phyloP scores from a whole-genome alignment of 2,888 invertebrate genomes.

The Acanthacorydalis orientalis region DNA sequence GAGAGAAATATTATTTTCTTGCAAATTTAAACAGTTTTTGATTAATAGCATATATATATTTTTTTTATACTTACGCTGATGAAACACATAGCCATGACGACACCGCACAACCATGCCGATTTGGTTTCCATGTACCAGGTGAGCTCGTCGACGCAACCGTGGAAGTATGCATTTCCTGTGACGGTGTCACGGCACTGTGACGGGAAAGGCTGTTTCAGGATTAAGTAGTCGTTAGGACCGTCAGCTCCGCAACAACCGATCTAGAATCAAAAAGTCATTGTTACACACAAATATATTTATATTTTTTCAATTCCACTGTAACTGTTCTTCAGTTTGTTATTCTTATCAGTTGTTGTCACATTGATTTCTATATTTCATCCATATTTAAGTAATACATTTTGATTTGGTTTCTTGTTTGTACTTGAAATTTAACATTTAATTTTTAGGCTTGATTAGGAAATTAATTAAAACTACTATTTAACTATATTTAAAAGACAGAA shows the following conservation, averaged over 20 bases:
- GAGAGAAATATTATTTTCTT: no score
- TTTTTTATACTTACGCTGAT: constrained; percentile 46
- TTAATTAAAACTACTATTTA: no score
- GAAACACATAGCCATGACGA: constrained; percentile 59
- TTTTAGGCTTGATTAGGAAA: no score
- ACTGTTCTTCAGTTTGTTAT: no score
- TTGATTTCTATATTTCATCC: no score
- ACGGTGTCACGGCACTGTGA: constrained; percentile 72
- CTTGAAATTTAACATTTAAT: no score
- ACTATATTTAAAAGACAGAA: no score
- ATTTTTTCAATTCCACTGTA: no score
- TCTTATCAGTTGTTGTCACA: no score
- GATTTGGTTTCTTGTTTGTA: no score
- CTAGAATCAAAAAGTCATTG: constrained; percentile 24
- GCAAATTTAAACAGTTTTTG: background rate
- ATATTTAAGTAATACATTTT: no score
- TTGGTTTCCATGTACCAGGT: constrained; percentile 79
- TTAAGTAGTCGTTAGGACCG: constrained; percentile 68
- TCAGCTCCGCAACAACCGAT: constrained; percentile 84
- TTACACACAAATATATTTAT: no score
- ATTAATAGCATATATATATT: background rate
- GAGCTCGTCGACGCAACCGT: constrained; percentile 75
- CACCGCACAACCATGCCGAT: constrained; percentile 66
- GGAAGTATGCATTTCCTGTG: constrained; percentile 75
- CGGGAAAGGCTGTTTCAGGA: constrained; percentile 61